Base-by-base conservation (phyloP, 2,797 vertebrate species). In the Galaxias olidus region DNA sequence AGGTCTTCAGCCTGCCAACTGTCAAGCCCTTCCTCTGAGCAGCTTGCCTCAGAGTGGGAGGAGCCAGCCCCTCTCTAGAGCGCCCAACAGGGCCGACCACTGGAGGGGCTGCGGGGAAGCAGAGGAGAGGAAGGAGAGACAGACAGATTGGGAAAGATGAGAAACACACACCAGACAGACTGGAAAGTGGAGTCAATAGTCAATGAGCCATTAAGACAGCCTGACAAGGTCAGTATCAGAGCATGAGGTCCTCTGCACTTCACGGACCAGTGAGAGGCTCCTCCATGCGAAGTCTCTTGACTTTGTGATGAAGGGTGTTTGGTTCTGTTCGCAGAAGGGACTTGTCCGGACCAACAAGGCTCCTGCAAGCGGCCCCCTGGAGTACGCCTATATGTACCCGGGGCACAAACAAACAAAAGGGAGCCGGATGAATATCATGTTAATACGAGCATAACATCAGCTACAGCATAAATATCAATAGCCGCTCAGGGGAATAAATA, bases 241-340 rank as follows among this genome's bases (percentile, higher is more conserved):
- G 3, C 40, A 44, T 12, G 14, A 17, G 8, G 5, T n/a, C 4
- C 30, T 2, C 30, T 30, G 3, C 30, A 30, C 30, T 14, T 43
- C 30, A 51, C 20, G 44, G 42, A 30, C 84, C 84, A 15, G 78
- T 65, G 66, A 82, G 58, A 2, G 78, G 61, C 13, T 89, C 86
- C 11, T 87, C 86, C 72, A 70, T 70, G 15, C 77, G 83, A 4
- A 65, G 68, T 20, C 81, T 87, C 80, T 91, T 91, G 2, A 65
- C 52, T 70, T 78, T 88, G 0, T 77, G 83, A 6, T 69, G 81
- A n/a, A 81, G 61, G 67, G 14, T 44, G 59, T 55, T 0, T 0
- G 62, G 8, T 10, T 86, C 84, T 0, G 67, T 40, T n/a, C 53
- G 78, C 12, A 68, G 87, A 54, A 71, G 70, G 43, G 69, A 50